Evolutionary conservation across 30 jellyfish, hydroid and myxozoan species (phyloP).

Genomic region (Aurelia aurita complex sp. Pacific): DNA sequence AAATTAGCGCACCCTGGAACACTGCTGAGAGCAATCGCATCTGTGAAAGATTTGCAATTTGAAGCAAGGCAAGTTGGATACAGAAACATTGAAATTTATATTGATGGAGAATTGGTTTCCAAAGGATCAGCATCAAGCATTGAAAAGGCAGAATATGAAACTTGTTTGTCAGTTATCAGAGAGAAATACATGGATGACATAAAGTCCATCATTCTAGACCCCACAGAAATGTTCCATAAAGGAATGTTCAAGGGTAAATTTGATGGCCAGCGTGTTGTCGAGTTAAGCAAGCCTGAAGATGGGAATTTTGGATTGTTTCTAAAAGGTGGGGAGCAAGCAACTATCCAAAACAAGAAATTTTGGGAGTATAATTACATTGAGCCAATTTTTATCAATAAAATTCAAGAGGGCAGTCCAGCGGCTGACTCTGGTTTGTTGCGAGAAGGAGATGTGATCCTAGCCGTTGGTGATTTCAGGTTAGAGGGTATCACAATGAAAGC

Average conservation of each 20-base stretch:
- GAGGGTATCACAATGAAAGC: conserved; percentile 34
- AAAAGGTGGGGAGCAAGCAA: conserved; percentile 70
- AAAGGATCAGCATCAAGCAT: conserved; percentile 36
- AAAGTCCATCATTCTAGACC: not conserved
- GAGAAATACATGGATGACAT: conserved; percentile 32
- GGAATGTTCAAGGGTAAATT: conserved; percentile 32
- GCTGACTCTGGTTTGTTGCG: conserved; percentile 36
- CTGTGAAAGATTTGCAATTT: conserved; percentile 4
- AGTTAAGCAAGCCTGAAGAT: conserved; percentile 13
- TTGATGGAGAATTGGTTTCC: conserved; percentile 23
- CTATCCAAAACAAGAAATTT: conserved; percentile 33
- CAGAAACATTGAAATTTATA: conserved; percentile 18
- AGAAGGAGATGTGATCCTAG: conserved; percentile 63
- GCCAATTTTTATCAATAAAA: conserved; percentile 56
- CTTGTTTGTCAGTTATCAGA: conserved; percentile 23
- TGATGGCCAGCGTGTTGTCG: conserved; percentile 47
- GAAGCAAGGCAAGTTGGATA: conserved; percentile 41
- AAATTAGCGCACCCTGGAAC: conserved; percentile 61
- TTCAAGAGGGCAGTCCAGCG: conserved; percentile 63
- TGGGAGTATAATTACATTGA: conserved; percentile 58
- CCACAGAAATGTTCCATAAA: conserved; percentile 13
- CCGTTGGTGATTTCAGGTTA: conserved; percentile 68
- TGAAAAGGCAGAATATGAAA: conserved; percentile 52
- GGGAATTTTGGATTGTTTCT: conserved; percentile 54
- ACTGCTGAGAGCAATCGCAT: conserved; percentile 20